Percentiles rank a stretch among this genome's conserved stretches.
These are phyloP conservation scores for Pasiphila rectangulata DNA, from an alignment of 2,888 invertebrate genomes.

Conservation along the genomic window DNA sequence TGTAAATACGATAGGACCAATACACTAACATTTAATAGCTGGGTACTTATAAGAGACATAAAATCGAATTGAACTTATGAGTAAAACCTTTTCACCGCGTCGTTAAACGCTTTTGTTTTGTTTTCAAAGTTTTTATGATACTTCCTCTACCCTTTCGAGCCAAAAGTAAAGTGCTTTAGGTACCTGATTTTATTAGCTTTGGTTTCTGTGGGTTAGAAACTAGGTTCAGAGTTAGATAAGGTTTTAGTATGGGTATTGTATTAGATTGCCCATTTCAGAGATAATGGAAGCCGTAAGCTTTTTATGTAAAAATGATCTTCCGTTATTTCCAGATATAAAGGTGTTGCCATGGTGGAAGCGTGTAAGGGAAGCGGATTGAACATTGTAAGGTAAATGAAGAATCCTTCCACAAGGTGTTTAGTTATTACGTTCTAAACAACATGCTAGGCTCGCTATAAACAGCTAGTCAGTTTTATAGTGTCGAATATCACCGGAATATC, in stretches of 20 bases:
- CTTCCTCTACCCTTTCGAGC: not conserved
- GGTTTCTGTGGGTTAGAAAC: not conserved
- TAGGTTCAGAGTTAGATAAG: not conserved
- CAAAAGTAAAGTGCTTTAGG: no score
- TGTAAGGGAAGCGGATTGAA: no score
- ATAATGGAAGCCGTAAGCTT: not conserved
- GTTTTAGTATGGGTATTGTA: not conserved
- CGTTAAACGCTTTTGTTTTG: constrained; percentile 10
- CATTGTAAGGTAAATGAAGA: no score
- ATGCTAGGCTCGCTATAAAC: not conserved
- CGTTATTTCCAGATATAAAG: not conserved
- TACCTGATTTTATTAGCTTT: not conserved
- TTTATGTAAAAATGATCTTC: not conserved
- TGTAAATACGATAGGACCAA: constrained; percentile 12
- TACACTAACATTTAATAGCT: constrained; percentile 13
- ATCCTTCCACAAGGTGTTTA: no score
- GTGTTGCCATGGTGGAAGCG: not conserved
- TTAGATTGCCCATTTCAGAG: not conserved
- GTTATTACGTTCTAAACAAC: not conserved
- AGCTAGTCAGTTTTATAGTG: constrained; percentile 3
- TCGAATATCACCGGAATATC: constrained; percentile 8
- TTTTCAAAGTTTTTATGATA: constrained; percentile 8
- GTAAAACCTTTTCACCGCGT: constrained; percentile 1
- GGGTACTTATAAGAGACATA: constrained; percentile 1
- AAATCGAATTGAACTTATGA: constrained; percentile 6